These are phyloP conservation scores for Volucella inanis DNA, from an alignment of 2,888 invertebrate genomes.

Conservation along the genomic window DNA sequence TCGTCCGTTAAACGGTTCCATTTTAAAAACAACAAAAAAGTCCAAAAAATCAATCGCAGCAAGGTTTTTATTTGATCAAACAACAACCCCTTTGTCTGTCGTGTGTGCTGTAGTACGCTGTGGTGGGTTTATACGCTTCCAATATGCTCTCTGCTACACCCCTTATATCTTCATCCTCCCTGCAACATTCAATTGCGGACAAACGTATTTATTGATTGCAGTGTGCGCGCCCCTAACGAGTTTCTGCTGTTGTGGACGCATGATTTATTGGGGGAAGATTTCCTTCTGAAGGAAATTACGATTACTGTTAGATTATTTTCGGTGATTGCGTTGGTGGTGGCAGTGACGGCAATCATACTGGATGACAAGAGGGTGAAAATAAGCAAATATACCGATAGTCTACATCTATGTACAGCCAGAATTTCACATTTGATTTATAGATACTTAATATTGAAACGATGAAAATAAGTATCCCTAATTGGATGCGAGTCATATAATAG, in stretches of 20 bases:
- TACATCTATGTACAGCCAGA: conserved; percentile 1
- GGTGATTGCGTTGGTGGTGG: conserved; percentile 43
- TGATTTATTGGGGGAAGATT: conserved; percentile 72
- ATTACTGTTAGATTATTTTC: conserved; percentile 67
- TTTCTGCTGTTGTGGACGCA: conserved; percentile 66
- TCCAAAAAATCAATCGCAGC: conserved; percentile 62
- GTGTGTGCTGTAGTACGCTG: conserved; percentile 31
- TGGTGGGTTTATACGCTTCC: conserved; percentile 28
- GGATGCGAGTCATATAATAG: conserved; percentile 41
- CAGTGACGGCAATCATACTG: not conserved
- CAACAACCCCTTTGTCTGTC: conserved; percentile 71
- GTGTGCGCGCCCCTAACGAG: conserved; percentile 70
- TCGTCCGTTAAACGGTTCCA: conserved; percentile 65
- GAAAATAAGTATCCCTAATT: conserved; percentile 70
- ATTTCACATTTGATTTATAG: conserved; percentile 69
- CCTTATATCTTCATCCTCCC: conserved; percentile 5
- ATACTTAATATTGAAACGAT: conserved; percentile 60
- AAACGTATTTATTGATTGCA: conserved; percentile 73
- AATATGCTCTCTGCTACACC: not conserved
- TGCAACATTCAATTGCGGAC: conserved; percentile 57
- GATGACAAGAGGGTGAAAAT: not conserved
- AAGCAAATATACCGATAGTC: conserved; percentile 4
- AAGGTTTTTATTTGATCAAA: conserved; percentile 57
- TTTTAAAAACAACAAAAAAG: conserved; percentile 43
- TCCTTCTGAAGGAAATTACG: conserved; percentile 69